phyloP scores from a whole-genome alignment of 2,113 vertebrate genomes.

The Castor canadensis region DNA sequence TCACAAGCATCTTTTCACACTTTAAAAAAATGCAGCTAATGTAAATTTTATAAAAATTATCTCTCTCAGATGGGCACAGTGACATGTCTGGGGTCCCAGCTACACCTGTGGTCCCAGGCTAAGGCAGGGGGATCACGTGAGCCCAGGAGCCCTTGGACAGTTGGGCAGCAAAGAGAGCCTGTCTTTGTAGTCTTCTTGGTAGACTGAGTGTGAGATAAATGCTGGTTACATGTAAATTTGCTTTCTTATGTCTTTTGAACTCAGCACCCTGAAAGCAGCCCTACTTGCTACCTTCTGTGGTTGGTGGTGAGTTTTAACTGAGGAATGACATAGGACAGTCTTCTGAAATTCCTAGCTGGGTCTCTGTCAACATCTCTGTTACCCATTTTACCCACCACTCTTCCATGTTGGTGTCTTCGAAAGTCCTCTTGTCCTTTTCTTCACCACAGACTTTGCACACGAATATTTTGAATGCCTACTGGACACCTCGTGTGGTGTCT shows the following conservation, averaged over 20 bases:
- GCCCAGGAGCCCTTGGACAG: no score
- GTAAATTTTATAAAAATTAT: neutral
- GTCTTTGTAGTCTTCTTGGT: neutral
- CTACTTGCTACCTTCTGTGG: neutral
- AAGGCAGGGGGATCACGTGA: no score
- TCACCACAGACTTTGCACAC: neutral
- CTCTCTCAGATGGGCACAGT: neutral
- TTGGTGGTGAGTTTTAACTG: neutral
- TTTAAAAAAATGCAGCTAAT: neutral
- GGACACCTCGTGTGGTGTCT: rapidly evolving
- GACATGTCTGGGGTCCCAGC: neutral
- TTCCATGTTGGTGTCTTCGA: neutral
- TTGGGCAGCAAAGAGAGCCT: no score
- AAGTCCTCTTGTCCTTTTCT: neutral
- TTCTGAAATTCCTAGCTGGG: neutral
- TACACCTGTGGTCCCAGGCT: no score
- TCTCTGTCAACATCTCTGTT: neutral
- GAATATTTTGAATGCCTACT: neutral
- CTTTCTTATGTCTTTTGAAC: neutral
- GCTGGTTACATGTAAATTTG: neutral
- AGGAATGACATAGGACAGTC: neutral
- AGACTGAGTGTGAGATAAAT: neutral
- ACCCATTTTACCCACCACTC: neutral
- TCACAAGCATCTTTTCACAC: neutral
- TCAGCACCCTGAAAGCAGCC: neutral